Evolutionary conservation across 1,140 invertebrate species (phyloP).

Genomic region (Neomicropteryx cornuta): DNA sequence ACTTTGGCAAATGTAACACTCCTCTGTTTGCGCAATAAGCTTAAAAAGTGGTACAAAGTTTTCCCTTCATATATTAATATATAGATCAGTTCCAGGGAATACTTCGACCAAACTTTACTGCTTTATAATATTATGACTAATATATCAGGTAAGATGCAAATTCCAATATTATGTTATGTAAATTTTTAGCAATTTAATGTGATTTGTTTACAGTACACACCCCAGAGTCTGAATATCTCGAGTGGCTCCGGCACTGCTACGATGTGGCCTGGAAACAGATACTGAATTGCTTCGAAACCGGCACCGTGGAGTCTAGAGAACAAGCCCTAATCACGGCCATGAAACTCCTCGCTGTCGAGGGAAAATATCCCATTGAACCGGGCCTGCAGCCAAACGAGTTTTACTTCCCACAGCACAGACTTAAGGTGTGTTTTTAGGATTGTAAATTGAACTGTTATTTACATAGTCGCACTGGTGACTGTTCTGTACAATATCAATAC

Average conservation of each 20-base stretch:
- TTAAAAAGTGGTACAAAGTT: no score
- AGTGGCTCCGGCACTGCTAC: constrained; percentile 49
- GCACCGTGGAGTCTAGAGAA: constrained; percentile 37
- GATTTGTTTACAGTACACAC: constrained; percentile 31
- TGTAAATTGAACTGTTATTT: neutral
- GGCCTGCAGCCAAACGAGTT: constrained; percentile 30
- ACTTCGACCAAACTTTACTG: no score
- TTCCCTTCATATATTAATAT: no score
- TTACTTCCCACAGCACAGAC: constrained; percentile 46
- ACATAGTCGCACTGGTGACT: neutral
- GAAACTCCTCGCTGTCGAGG: constrained; percentile 53
- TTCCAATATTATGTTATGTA: no score
- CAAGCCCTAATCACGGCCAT: constrained; percentile 56
- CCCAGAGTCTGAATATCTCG: constrained; percentile 44
- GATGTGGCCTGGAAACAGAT: constrained; percentile 44
- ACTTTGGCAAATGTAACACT: no score
- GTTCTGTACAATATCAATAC: neutral
- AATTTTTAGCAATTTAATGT: no score
- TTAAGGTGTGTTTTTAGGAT: constrained; percentile 34
- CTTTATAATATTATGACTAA: no score
- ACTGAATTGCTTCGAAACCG: constrained; percentile 38
- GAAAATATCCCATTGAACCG: constrained; percentile 45
- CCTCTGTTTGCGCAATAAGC: no score
- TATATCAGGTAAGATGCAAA: no score
- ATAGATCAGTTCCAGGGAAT: no score